Evolutionary conservation across 2,113 vertebrate genomes (phyloP), one percentile per base, ranked within the genome.

Genomic region (Nycticorax nycticorax): DNA sequence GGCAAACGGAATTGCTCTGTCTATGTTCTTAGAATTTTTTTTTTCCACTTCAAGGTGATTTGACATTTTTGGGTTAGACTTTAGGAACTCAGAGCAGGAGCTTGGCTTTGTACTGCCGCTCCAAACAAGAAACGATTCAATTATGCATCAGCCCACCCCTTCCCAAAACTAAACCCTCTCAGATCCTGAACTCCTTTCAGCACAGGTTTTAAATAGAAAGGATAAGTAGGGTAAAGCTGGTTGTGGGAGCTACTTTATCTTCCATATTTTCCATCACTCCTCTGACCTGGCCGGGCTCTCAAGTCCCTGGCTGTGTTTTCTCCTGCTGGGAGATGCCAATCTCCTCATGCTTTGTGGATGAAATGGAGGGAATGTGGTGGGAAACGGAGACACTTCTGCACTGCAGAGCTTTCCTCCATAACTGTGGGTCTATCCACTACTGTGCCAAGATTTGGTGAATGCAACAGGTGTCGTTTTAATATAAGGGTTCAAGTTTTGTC

Each of bases 51-150:
- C 88, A 87, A 83, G 73, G 59, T 74, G 81, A 85, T 89, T 79
- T 96, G 96, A 97, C 91, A 52, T 94, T 97, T 97, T 96, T 92
- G 85, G 96, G 95, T 97, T 97, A 97, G 53, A 32, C 23, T 85
- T 94, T 79, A 92, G 84, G 73, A 92, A 35, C 28, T 84, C 33
- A 2, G 33, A 79, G 89, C 4, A 1, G 68, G 45, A 95, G 35
- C 60, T 60, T 66, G 41, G 62, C 93, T 91, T 94, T 94, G 88
- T 93, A 88, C 69, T 89, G 78, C 87, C 32, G 7, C 88, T 96
- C 73, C 89, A 92, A 94, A 85, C 12, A 45, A 78, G 87, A 86
- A 64, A 59, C 1, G 2, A 88, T 89, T 93, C 77, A 94, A 68
- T 96, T 91, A 94, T 71, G 80, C 59, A 92, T 60, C 68, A 93